These are phyloP conservation scores for Drosophila seguyi DNA, from an alignment of 1,140 invertebrate species.

Conservation along the genomic window DNA sequence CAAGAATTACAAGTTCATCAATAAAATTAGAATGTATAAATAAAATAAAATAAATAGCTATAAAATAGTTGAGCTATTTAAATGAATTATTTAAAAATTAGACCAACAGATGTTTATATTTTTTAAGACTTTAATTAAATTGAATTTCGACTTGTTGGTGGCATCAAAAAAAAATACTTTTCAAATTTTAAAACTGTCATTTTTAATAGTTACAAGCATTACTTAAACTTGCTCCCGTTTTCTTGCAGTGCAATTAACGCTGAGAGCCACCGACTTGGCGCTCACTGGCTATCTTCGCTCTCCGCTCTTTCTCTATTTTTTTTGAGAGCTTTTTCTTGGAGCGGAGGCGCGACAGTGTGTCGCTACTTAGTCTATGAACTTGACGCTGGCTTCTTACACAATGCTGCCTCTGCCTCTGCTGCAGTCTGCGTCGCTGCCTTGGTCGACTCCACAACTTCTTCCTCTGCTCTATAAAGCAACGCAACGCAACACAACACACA, in stretches of 20 bases:
- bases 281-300: neutral
- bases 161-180: too few species aligned
- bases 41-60: too few species aligned
- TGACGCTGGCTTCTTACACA: conserved; percentile 53
- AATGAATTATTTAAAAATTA: too few species aligned
- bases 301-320: neutral
- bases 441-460: conserved; percentile 2
- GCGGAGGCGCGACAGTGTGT: conserved; percentile 45
- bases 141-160: too few species aligned
- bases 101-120: too few species aligned
- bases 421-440: conserved; percentile 4
- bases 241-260: conserved; percentile 1
- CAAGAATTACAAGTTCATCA: too few species aligned
- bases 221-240: neutral
- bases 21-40: too few species aligned
- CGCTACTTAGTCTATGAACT: conserved; percentile 62
- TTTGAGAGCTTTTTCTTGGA: conserved; percentile 46
- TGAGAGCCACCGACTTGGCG: conserved; percentile 7
- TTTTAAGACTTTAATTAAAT: too few species aligned
- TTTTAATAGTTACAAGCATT: neutral
- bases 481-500: conserved; percentile 10
- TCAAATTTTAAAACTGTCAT: too few species aligned
- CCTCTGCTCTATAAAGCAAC: conserved; percentile 8
- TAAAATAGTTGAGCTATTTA: too few species aligned
- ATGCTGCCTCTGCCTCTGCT: conserved; percentile 16